Evolutionary conservation across 2,888 invertebrate genomes (phyloP).

Genomic region (Eupithecia subfuscata): DNA sequence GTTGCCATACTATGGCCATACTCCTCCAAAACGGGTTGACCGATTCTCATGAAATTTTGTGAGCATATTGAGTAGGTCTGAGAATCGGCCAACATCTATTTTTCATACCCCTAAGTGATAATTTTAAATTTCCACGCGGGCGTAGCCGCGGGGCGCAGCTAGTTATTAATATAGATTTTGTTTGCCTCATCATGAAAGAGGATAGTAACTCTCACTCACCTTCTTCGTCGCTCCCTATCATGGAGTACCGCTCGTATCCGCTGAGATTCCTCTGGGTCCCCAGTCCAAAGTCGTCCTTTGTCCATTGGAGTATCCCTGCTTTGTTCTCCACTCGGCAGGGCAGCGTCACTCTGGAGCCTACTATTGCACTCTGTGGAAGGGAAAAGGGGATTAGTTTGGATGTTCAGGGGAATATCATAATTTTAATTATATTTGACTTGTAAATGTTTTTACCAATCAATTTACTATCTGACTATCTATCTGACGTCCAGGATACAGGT

Average conservation of each 20-base stretch:
- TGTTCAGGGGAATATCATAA: background rate
- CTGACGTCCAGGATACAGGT: background rate
- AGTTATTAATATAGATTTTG: too few relatives aligned
- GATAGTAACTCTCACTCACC: conserved; percentile 73
- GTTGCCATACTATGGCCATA: too few relatives aligned
- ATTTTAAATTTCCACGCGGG: too few relatives aligned
- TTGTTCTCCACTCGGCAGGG: conserved; percentile 96
- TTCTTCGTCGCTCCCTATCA: conserved; percentile 98
- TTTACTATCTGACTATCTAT: too few relatives aligned
- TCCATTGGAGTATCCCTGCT: conserved; percentile 96
- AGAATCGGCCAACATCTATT: too few relatives aligned
- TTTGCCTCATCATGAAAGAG: background rate
- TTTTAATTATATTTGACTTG: too few relatives aligned
- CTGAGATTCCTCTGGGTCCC: conserved; percentile 95
- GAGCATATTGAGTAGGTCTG: too few relatives aligned
- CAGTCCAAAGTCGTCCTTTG: conserved; percentile 97
- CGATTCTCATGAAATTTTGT: too few relatives aligned
- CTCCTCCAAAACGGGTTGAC: too few relatives aligned
- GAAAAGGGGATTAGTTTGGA: background rate
- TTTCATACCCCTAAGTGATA: too few relatives aligned
- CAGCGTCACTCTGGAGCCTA: conserved; percentile 93
- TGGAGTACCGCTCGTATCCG: conserved; percentile 96
- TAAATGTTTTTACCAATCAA: too few relatives aligned
- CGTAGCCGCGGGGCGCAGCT: too few relatives aligned
- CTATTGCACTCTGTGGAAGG: conserved; percentile 89